Evolutionary conservation across 2,888 invertebrate species (phyloP).

Genomic region (Vesta saturnalis): DNA sequence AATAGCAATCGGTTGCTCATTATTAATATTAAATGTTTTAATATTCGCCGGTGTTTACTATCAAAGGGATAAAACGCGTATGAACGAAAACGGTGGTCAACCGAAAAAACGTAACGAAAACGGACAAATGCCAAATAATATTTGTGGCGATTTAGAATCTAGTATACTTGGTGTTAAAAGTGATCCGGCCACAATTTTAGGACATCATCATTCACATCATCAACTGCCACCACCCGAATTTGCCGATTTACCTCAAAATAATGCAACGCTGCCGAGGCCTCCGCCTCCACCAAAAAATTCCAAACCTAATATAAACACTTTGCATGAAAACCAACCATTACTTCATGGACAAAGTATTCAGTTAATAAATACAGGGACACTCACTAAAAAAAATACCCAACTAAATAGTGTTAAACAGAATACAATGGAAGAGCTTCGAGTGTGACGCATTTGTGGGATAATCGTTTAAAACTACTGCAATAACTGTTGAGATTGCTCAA

Average conservation of each 20-base stretch:
- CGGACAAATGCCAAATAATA: constrained; percentile 89
- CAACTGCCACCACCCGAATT: constrained; percentile 86
- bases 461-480: constrained; percentile 37
- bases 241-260: constrained; percentile 80
- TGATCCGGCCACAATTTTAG: constrained; percentile 77
- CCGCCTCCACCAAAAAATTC: constrained; percentile 76
- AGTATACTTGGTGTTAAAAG: constrained; percentile 69
- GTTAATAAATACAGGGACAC: constrained; percentile 78
- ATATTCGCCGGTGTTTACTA: constrained; percentile 96
- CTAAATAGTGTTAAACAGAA: constrained; percentile 69
- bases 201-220: constrained; percentile 81
- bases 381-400: constrained; percentile 80
- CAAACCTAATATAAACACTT: constrained; percentile 64
- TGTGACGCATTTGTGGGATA: constrained; percentile 71
- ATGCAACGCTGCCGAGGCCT: constrained; percentile 75
- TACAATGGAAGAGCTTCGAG: constrained; percentile 83
- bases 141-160: constrained; percentile 84
- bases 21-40: constrained; percentile 89
- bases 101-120: constrained; percentile 81
- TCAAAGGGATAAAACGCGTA: constrained; percentile 85
- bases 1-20: constrained; percentile 93
- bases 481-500: constrained; percentile 47
- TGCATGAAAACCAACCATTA: constrained; percentile 70
- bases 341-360: constrained; percentile 81
- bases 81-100: constrained; percentile 68